Evolutionary conservation across 2,888 invertebrate species (phyloP).

Genomic region (Blastobasis adustella): DNA sequence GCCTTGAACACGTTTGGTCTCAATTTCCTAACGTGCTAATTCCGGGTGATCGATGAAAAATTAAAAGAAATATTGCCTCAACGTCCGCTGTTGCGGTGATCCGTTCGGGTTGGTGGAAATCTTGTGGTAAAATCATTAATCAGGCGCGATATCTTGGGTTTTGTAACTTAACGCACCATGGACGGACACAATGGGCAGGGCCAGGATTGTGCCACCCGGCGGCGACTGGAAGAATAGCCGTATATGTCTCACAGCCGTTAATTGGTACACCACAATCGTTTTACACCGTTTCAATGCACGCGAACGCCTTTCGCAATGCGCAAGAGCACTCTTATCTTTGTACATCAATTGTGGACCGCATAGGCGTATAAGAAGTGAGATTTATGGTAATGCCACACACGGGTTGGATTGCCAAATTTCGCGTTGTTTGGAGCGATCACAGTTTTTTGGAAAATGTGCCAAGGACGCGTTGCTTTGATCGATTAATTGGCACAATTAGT

Average conservation of each 20-base stretch:
- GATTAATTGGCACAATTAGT: no score
- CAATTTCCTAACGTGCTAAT: no score
- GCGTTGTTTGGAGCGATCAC: no score
- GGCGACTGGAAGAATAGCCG: slow-evolving; percentile 23
- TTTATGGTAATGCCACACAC: neutral
- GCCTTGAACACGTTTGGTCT: no score
- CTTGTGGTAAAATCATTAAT: slow-evolving; percentile 67
- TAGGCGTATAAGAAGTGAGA: slow-evolving; percentile 2
- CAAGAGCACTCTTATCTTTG: slow-evolving; percentile 12
- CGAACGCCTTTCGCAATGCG: slow-evolving; percentile 17
- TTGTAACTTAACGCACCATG: slow-evolving; percentile 10
- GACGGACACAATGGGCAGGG: slow-evolving; percentile 6
- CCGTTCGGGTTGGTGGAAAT: slow-evolving; percentile 37
- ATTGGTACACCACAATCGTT: slow-evolving; percentile 37
- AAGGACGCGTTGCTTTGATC: no score
- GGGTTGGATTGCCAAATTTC: no score
- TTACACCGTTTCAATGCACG: slow-evolving; percentile 37
- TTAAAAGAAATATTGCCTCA: slow-evolving; percentile 3
- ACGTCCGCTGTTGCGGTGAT: slow-evolving; percentile 8
- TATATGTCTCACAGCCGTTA: slow-evolving; percentile 35
- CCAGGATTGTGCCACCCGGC: slow-evolving; percentile 2
- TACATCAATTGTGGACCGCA: slow-evolving; percentile 10
- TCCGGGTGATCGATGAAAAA: no score
- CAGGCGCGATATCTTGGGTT: slow-evolving; percentile 44
- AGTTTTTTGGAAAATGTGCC: no score